These are phyloP conservation scores for Candoia aspera DNA, from an alignment of 2,113 vertebrate species.

Conservation along the genomic window DNA sequence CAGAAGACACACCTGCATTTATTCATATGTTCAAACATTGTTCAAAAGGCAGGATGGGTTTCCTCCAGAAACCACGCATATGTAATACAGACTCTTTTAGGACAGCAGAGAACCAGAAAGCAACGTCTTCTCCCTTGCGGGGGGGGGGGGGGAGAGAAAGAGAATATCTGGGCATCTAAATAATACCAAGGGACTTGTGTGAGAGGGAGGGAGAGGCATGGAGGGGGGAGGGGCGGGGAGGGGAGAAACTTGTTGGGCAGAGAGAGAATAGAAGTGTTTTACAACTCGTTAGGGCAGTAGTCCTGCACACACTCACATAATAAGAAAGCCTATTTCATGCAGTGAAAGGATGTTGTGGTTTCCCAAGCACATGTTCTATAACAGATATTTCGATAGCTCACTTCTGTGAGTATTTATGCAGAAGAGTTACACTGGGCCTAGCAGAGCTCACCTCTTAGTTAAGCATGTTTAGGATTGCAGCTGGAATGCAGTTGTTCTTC, in stretches of 20 bases:
- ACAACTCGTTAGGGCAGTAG: background rate
- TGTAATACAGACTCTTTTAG: background rate
- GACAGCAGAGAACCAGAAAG: background rate
- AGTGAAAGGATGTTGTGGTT: background rate
- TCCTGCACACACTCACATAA: background rate
- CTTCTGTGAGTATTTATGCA: background rate
- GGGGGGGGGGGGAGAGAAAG: background rate
- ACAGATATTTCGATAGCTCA: background rate
- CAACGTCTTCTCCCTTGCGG: background rate
- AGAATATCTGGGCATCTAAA: background rate
- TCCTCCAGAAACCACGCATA: background rate
- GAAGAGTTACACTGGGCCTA: too few relatives aligned
- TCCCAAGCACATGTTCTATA: background rate
- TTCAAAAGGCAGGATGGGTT: background rate
- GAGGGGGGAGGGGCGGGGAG: background rate
- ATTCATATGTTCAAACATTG: background rate
- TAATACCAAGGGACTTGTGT: background rate
- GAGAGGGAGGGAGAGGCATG: too few relatives aligned
- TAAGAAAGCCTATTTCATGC: background rate
- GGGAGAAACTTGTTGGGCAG: background rate
- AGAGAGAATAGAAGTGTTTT: background rate
- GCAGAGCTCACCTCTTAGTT: background rate
- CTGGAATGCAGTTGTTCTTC: background rate
- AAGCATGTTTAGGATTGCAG: background rate
- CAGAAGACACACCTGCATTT: background rate